phyloP scores from a whole-genome alignment of 2,113 vertebrate genomes.

The Daubentonia madagascariensis region DNA sequence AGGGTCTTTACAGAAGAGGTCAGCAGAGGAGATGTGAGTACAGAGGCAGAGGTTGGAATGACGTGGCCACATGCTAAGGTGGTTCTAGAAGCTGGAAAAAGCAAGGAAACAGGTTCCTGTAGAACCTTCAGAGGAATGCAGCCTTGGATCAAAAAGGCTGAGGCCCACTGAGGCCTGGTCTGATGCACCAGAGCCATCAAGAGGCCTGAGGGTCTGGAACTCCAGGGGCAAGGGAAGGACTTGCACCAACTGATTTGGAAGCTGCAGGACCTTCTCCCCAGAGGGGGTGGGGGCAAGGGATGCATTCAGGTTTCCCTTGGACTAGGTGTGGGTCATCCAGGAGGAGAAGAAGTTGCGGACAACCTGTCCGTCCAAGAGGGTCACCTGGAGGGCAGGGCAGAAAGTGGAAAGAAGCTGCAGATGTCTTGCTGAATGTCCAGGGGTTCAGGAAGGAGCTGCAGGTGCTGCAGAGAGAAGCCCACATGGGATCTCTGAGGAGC shows the following conservation, averaged over 20 bases:
- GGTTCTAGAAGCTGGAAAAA: not conserved
- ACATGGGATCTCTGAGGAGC: not conserved
- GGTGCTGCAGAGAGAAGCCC: not conserved
- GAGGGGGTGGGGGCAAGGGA: not conserved
- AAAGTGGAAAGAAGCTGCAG: not conserved
- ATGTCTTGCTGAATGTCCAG: fast-evolving
- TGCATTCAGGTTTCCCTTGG: not conserved
- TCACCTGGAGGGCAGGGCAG: not conserved
- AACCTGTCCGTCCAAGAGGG: not conserved
- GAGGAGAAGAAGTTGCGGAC: not conserved
- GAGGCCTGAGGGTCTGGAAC: no score
- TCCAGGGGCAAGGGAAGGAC: not conserved
- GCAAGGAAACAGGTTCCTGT: not conserved
- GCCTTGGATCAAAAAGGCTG: not conserved
- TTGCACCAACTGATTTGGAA: not conserved
- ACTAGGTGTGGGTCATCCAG: not conserved
- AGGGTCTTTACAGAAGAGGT: not conserved
- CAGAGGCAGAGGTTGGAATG: not conserved
- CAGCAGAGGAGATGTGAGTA: not conserved
- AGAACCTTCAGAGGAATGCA: not conserved
- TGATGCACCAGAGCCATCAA: not conserved
- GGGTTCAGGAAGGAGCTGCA: not conserved
- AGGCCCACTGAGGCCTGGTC: not conserved
- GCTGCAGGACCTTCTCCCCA: not conserved
- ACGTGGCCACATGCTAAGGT: not conserved